These are phyloP conservation scores for Meleagris gallopavo DNA, from an alignment of 2,113 vertebrate genomes.

Conservation along the genomic window DNA sequence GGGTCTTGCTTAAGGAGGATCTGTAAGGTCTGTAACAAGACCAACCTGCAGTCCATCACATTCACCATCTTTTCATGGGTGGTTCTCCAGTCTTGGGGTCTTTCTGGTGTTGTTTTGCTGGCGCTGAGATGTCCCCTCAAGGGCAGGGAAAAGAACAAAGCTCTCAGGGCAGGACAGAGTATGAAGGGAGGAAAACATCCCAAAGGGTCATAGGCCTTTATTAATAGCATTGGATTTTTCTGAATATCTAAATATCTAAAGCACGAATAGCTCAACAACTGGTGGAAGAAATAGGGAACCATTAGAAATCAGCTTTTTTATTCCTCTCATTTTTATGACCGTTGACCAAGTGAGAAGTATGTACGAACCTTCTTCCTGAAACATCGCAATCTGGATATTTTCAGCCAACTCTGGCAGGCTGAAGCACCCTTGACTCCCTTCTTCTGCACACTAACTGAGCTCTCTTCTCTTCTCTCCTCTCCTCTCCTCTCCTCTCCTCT, in stretches of 20 bases:
- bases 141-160: neutral
- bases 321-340: neutral
- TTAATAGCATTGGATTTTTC: neutral
- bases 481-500: too few relatives aligned
- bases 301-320: accelerated
- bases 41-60: neutral
- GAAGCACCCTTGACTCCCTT: neutral
- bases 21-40: neutral
- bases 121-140: accelerated
- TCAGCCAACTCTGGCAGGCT: neutral
- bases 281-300: neutral
- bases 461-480: too few relatives aligned
- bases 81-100: neutral
- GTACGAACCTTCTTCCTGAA: neutral
- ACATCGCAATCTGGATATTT: neutral
- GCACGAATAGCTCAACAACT: neutral
- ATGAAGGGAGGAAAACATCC: neutral
- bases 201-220: neutral
- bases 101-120: neutral
- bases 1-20: accelerated
- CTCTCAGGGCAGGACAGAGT: neutral
- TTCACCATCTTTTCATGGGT: neutral
- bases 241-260: neutral
- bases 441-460: neutral
- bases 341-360: neutral